Conservation (phyloP, 2,797 vertebrate species). For the Danio kyathit region DNA sequence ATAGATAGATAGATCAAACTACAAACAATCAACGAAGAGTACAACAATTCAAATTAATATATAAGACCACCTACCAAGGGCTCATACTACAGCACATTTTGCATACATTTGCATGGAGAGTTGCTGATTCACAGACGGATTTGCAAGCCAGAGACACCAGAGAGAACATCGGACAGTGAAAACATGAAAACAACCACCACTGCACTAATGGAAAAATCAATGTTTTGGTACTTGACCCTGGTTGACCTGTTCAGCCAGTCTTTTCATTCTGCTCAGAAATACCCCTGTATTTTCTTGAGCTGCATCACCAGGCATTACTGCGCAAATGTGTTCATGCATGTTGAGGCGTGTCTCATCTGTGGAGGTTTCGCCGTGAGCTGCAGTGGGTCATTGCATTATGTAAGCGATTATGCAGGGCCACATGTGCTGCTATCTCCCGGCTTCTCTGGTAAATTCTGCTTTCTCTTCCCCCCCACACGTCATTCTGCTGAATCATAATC, state of each 20-base stretch:
- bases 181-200: not conserved
- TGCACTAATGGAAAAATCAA: not conserved
- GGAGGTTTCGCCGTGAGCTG: not conserved
- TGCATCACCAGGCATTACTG: not conserved
- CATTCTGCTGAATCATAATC: conserved; percentile 42
- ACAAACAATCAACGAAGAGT: not conserved
- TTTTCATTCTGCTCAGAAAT: not conserved
- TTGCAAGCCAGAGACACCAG: conserved; percentile 20
- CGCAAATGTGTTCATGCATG: conserved; percentile 4
- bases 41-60: conserved; percentile 35
- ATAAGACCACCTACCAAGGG: conserved; percentile 6
- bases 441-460: conserved; percentile 31
- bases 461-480: conserved; percentile 1
- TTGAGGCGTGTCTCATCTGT: conserved; percentile 2
- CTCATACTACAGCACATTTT: conserved; percentile 6
- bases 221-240: not conserved
- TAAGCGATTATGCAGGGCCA: conserved; percentile 28
- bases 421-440: conserved; percentile 20
- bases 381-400: conserved; percentile 29
- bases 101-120: conserved; percentile 39
- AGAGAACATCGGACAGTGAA: not conserved
- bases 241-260: not conserved
- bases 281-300: not conserved
- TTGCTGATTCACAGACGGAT: conserved; percentile 13
- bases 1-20: no score